These are phyloP conservation scores for Galeruca laticollis DNA, from an alignment of 2,888 invertebrate species.

Conservation along the genomic window DNA sequence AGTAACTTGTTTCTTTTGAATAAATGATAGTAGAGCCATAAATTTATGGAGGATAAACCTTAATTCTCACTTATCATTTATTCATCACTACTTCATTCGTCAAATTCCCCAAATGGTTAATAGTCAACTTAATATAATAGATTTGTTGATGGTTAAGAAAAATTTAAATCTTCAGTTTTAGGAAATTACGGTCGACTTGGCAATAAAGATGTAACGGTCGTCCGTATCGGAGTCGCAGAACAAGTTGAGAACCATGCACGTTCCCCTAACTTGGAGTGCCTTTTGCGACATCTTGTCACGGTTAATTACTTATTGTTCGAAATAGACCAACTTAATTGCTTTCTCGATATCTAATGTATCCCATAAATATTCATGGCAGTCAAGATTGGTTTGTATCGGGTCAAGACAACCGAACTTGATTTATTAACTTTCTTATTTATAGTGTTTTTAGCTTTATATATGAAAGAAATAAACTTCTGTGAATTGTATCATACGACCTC, in stretches of 20 bases:
- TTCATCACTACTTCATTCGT: too few species aligned
- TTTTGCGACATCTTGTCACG: constrained; percentile 63
- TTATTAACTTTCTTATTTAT: constrained; percentile 16
- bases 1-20: too few species aligned
- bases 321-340: constrained; percentile 55
- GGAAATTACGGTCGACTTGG: constrained; percentile 15
- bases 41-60: too few species aligned
- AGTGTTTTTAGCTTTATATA: neutral
- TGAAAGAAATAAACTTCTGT: neutral
- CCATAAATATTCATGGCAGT: constrained; percentile 60
- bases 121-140: neutral
- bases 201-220: constrained; percentile 40
- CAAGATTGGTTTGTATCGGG: constrained; percentile 32
- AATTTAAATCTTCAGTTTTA: neutral
- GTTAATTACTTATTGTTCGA: constrained; percentile 65
- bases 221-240: constrained; percentile 46
- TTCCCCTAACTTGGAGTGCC: constrained; percentile 53
- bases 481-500: neutral
- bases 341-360: constrained; percentile 52
- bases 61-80: too few species aligned
- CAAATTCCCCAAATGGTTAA: too few species aligned
- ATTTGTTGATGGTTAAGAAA: neutral
- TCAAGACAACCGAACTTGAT: constrained; percentile 28
- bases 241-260: constrained; percentile 42
- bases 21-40: too few species aligned